A percentile compares a stretch with the other conserved stretches of the same genome.
These are phyloP conservation scores for Rana temporaria DNA, from an alignment of 2,113 vertebrate species.

Conservation along the genomic window DNA sequence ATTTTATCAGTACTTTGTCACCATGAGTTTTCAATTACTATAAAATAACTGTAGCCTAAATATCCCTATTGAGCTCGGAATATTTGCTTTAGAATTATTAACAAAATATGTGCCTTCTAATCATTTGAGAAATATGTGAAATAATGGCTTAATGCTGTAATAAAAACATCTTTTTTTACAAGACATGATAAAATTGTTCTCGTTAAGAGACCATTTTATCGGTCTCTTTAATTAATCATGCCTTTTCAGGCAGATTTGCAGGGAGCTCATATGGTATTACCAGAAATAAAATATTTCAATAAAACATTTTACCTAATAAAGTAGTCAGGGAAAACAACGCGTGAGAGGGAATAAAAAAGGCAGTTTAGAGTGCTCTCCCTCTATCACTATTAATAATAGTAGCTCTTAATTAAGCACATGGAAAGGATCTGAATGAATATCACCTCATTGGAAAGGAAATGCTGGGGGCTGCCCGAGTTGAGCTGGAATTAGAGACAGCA, in stretches of 20 bases:
- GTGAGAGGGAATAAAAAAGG: slow-evolving; percentile 27
- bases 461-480: slow-evolving; percentile 50
- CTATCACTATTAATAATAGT: slow-evolving; percentile 53
- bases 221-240: slow-evolving; percentile 85
- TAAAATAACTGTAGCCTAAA: too few relatives aligned
- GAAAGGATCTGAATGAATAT: slow-evolving; percentile 34
- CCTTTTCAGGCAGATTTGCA: slow-evolving; percentile 82
- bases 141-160: slow-evolving; percentile 73
- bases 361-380: slow-evolving; percentile 25
- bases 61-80: background rate
- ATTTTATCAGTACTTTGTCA: too few relatives aligned
- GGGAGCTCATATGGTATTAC: slow-evolving; percentile 70
- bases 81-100: slow-evolving; percentile 65
- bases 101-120: slow-evolving; percentile 79
- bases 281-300: slow-evolving; percentile 73
- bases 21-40: too few relatives aligned
- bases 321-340: slow-evolving; percentile 51
- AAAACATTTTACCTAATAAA: slow-evolving; percentile 60
- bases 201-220: slow-evolving; percentile 81
- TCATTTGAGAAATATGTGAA: slow-evolving; percentile 80
- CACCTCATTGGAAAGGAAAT: slow-evolving; percentile 52
- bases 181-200: slow-evolving; percentile 83
- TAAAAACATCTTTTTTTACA: slow-evolving; percentile 50
- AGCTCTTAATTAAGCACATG: slow-evolving; percentile 44
- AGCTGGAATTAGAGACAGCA: slow-evolving; percentile 43